These are phyloP conservation scores for Andrena trimmerana DNA, from an alignment of 2,888 invertebrate genomes.

Conservation along the genomic window DNA sequence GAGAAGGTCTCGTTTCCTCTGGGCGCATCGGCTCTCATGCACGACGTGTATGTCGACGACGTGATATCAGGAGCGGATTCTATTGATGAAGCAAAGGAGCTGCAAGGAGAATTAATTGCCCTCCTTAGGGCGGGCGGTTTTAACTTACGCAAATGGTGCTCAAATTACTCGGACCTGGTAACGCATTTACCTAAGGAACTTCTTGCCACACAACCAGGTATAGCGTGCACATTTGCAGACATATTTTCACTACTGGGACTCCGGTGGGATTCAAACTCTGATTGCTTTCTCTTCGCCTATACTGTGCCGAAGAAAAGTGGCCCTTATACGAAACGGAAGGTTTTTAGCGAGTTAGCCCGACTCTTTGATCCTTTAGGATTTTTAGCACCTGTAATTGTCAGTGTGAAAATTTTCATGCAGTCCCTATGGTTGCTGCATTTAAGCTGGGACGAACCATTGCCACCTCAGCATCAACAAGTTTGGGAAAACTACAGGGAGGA, in stretches of 20 bases:
- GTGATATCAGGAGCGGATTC: not conserved
- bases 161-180: not conserved
- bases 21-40: not conserved
- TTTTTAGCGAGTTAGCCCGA: not conserved
- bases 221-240: not conserved
- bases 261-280: not conserved
- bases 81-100: not conserved
- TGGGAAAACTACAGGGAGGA: too few species aligned
- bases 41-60: not conserved
- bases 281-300: not conserved
- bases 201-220: too few species aligned
- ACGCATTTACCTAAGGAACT: too few species aligned
- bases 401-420: not conserved
- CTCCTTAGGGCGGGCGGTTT: slow-evolving; percentile 11
- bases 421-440: not conserved
- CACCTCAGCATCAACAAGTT: too few species aligned
- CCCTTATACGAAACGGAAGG: not conserved
- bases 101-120: not conserved
- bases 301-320: not conserved
- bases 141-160: not conserved
- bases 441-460: too few species aligned
- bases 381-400: not conserved
- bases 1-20: not conserved
- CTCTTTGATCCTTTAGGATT: not conserved
- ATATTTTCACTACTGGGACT: not conserved